Percentiles rank a stretch among this genome's conserved stretches.
These are phyloP conservation scores for Sitta carolinensis DNA, from an alignment of 2,797 vertebrate genomes.

Conservation along the genomic window DNA sequence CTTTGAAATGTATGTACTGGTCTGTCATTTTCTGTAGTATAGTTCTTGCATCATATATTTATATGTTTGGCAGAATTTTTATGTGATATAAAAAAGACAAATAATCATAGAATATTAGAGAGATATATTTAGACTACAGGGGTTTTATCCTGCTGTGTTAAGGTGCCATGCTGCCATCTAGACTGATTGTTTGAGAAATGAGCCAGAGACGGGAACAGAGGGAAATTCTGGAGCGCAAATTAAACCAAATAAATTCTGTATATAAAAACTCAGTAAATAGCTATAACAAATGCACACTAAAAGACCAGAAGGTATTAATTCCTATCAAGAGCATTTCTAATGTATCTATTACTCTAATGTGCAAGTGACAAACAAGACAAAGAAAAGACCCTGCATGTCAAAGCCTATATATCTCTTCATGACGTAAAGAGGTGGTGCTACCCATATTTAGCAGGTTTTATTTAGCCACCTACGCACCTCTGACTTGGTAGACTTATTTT, in stretches of 20 bases:
- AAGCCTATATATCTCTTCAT: constrained; percentile 55
- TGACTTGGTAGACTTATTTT: constrained; percentile 80
- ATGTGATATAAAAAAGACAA: constrained; percentile 9
- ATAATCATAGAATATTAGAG: not conserved
- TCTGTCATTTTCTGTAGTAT: constrained; percentile 12
- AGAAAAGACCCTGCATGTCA: constrained; percentile 64
- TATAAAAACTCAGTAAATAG: not conserved
- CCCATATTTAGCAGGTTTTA: constrained; percentile 74
- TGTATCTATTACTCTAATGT: constrained; percentile 60
- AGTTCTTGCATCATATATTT: not conserved
- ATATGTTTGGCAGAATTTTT: constrained; percentile 24
- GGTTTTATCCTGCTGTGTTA: constrained; percentile 31
- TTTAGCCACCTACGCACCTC: constrained; percentile 78
- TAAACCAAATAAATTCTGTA: constrained; percentile 27
- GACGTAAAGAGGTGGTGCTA: constrained; percentile 64
- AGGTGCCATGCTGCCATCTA: constrained; percentile 18
- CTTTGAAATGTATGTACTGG: constrained; percentile 38
- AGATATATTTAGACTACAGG: not conserved
- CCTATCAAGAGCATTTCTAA: constrained; percentile 57
- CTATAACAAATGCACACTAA: constrained; percentile 40
- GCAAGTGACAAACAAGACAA: constrained; percentile 63
- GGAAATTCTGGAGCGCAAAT: constrained; percentile 20
- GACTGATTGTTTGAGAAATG: constrained; percentile 22
- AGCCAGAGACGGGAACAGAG: not conserved
- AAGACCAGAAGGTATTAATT: constrained; percentile 52